Evolutionary conservation across 1,140 invertebrate species (phyloP).

Genomic region (Popillia japonica): DNA sequence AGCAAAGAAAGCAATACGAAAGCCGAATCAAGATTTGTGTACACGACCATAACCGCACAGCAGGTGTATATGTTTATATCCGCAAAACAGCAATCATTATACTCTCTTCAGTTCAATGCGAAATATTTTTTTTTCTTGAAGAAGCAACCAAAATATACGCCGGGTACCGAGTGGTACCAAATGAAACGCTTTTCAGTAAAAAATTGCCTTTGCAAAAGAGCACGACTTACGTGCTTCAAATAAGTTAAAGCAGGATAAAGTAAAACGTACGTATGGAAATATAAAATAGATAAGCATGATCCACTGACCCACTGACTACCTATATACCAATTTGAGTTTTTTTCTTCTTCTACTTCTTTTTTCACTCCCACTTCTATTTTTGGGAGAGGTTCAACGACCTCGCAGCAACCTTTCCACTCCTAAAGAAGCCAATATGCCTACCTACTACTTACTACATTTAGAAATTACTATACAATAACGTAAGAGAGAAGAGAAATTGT

Average conservation of each 20-base stretch:
- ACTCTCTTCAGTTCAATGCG: constrained; percentile 16
- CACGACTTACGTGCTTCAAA: background rate
- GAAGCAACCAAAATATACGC: constrained; percentile 29
- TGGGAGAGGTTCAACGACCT: constrained; percentile 45
- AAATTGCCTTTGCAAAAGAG: constrained; percentile 37
- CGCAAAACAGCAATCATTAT: constrained; percentile 9
- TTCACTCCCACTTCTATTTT: constrained; percentile 51
- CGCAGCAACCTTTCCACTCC: constrained; percentile 43
- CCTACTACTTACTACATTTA: constrained; percentile 17
- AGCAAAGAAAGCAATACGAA: background rate
- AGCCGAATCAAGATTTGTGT: background rate
- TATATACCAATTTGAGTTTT: constrained; percentile 50
- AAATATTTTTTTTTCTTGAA: constrained; percentile 39
- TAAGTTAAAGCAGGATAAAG: constrained; percentile 27
- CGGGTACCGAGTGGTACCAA: constrained; percentile 39
- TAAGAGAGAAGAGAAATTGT: constrained; percentile 37
- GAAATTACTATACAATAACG: constrained; percentile 27
- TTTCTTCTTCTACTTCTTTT: constrained; percentile 41
- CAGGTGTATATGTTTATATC: background rate
- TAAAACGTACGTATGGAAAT: constrained; percentile 44
- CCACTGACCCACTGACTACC: constrained; percentile 56
- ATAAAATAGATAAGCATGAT: constrained; percentile 50
- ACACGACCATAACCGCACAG: background rate
- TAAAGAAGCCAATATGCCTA: background rate
- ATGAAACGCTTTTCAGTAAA: constrained; percentile 7